A percentile compares a stretch with the other conserved stretches of the same genome.
Evolutionary conservation across 2,113 vertebrate genomes (phyloP).

Genomic region (Argyrosomus japonicus): DNA sequence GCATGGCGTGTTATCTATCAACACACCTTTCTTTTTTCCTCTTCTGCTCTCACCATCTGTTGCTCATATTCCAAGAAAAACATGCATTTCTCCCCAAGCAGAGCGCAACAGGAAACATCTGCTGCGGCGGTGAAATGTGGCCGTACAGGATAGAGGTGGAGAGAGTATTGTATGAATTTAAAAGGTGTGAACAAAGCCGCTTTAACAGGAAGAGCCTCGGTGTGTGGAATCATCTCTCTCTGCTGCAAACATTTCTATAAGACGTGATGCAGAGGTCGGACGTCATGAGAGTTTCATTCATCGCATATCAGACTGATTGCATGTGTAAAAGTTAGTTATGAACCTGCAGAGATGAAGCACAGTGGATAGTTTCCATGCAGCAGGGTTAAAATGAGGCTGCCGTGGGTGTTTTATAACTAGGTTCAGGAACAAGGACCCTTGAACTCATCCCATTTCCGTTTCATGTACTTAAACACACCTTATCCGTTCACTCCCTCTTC

Average conservation of each 20-base stretch:
- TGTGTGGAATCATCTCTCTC: background rate
- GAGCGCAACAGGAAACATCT: conserved; percentile 77
- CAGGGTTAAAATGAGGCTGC: too few relatives aligned
- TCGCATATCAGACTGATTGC: background rate
- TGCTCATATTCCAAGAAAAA: conserved; percentile 66
- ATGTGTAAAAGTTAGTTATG: background rate
- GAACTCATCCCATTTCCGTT: too few relatives aligned
- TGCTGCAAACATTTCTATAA: background rate
- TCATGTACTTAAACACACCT: too few relatives aligned
- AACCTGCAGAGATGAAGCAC: conserved; percentile 4
- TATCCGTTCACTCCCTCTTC: too few relatives aligned
- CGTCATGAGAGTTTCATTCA: background rate
- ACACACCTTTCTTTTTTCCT: conserved; percentile 69
- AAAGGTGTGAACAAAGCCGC: conserved; percentile 63
- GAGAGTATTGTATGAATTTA: conserved; percentile 22
- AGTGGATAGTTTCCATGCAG: background rate
- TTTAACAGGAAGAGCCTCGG: background rate
- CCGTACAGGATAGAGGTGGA: conserved; percentile 47
- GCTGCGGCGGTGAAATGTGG: conserved; percentile 55
- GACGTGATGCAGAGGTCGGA: background rate
- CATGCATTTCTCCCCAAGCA: conserved; percentile 57
- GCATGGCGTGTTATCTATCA: conserved; percentile 52
- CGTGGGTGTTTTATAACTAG: too few relatives aligned
- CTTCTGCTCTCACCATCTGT: conserved; percentile 62
- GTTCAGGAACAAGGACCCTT: too few relatives aligned